These are phyloP conservation scores for Chlorospingus semifuscus DNA, from an alignment of 2,797 vertebrate genomes.

Conservation along the genomic window DNA sequence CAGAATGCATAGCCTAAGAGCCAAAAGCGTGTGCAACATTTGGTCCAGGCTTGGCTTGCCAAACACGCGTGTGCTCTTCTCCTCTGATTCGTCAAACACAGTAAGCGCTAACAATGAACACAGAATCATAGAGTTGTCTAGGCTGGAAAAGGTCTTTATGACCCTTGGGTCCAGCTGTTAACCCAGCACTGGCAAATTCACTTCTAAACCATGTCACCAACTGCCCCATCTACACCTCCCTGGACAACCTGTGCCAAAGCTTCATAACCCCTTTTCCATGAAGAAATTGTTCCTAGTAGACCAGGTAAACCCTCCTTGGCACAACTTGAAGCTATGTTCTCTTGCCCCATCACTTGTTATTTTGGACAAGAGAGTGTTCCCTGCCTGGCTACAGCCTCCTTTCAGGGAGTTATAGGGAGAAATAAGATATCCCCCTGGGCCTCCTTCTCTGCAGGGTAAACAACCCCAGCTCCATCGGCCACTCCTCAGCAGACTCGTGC, in stretches of 20 bases:
- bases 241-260: no score
- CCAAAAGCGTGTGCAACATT: not conserved
- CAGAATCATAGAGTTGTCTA: not conserved
- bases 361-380: not conserved
- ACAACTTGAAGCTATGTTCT: not conserved
- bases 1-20: not conserved
- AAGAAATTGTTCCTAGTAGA: not conserved
- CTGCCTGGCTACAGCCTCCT: not conserved
- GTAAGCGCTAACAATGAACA: not conserved
- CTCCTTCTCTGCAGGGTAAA: not conserved
- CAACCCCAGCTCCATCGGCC: not conserved
- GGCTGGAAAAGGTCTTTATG: not conserved
- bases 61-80: accelerated
- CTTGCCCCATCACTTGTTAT: not conserved
- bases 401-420: not conserved
- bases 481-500: not conserved
- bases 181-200: not conserved
- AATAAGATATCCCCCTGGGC: accelerated
- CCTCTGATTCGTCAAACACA: not conserved
- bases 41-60: not conserved
- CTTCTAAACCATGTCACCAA: not conserved
- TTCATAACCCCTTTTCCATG: not conserved
- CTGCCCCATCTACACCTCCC: not conserved
- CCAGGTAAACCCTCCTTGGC: not conserved
- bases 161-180: not conserved